phyloP scores from a whole-genome alignment of 2,113 vertebrate species.

The Heteronetta atricapilla region DNA sequence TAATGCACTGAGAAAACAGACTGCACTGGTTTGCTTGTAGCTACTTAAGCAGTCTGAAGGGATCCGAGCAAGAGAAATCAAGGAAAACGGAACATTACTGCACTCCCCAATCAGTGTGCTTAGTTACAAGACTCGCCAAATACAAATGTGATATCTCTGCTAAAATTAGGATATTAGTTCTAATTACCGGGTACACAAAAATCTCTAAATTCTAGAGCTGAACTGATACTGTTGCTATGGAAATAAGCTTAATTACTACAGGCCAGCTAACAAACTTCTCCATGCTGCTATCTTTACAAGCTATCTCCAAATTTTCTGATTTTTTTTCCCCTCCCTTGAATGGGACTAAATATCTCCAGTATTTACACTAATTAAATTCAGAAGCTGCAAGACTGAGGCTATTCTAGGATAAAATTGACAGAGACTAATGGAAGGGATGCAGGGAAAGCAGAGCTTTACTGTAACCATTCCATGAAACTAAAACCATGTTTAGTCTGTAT shows the following conservation, averaged over 20 bases:
- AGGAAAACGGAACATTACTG: conserved; percentile 41
- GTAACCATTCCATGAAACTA: conserved; percentile 3
- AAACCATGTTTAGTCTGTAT: conserved; percentile 17
- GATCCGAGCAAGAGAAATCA: neutral
- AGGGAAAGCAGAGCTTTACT: neutral
- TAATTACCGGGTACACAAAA: conserved; percentile 41
- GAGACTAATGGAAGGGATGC: neutral
- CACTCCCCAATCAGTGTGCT: neutral
- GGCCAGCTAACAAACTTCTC: conserved; percentile 6
- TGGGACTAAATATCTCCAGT: neutral
- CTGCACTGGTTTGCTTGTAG: neutral
- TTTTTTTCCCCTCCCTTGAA: neutral
- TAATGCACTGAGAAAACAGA: neutral
- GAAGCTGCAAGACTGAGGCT: neutral
- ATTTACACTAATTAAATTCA: conserved; percentile 35
- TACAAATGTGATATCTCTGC: conserved; percentile 1
- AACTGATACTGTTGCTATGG: conserved; percentile 50
- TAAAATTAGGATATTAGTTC: conserved; percentile 60
- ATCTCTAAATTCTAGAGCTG: neutral
- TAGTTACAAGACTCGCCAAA: conserved; percentile 44
- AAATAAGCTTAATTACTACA: conserved; percentile 51
- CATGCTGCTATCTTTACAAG: conserved; percentile 8
- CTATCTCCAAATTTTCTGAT: neutral
- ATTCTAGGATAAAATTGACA: neutral
- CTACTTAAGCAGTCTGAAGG: neutral